Evolutionary conservation across 2,797 vertebrate genomes (phyloP).

Genomic region (Enteromius viviparus): DNA sequence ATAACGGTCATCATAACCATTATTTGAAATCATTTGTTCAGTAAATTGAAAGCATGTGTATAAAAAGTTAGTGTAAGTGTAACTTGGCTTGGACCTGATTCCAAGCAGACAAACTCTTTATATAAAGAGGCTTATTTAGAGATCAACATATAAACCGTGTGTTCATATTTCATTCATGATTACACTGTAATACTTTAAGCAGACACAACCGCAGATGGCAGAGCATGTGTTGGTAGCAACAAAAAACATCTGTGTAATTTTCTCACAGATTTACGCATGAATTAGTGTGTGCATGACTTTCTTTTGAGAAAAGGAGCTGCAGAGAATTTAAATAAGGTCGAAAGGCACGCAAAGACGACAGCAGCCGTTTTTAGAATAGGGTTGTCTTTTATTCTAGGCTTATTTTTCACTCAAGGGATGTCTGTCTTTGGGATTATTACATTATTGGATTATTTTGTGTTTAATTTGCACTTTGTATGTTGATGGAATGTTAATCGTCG

Average conservation of each 20-base stretch:
- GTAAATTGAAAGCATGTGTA: background rate
- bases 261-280: constrained; percentile 33
- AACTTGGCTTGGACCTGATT: background rate
- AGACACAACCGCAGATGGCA: constrained; percentile 57
- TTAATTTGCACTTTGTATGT: constrained; percentile 29
- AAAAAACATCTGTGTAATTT: constrained; percentile 59
- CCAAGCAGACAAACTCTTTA: constrained; percentile 2
- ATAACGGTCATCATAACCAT: too few species aligned
- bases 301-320: constrained; percentile 4
- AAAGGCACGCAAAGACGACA: constrained; percentile 8
- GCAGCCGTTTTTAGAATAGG: constrained; percentile 3
- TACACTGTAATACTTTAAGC: constrained; percentile 38
- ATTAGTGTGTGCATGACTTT: constrained; percentile 23
- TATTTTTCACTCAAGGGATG: background rate
- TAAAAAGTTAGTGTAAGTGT: background rate
- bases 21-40: background rate
- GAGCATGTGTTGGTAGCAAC: constrained; percentile 47
- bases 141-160: constrained; percentile 46
- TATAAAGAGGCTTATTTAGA: constrained; percentile 25
- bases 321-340: constrained; percentile 10
- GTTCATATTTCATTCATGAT: constrained; percentile 55
- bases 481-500: background rate
- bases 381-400: constrained; percentile 15
- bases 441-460: constrained; percentile 28
- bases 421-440: constrained; percentile 6